phyloP scores from a whole-genome alignment of 2,113 vertebrate genomes.

The Otolemur garnettii region DNA sequence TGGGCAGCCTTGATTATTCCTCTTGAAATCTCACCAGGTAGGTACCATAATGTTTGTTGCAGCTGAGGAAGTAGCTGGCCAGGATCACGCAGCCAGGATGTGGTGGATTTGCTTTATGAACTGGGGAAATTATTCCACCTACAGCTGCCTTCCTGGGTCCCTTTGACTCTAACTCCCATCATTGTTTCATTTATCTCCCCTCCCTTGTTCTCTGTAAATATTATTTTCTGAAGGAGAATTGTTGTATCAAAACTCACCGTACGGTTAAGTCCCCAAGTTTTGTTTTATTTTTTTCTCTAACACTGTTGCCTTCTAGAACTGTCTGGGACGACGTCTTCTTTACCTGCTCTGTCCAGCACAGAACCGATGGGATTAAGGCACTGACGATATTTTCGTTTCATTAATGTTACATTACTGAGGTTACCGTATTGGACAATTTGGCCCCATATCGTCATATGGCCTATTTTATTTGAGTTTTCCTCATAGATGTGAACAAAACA shows the following conservation, averaged over 20 bases:
- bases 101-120: background rate
- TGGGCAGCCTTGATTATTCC: too few species aligned
- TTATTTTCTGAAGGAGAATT: background rate
- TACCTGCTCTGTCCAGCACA: accelerated
- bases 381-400: background rate
- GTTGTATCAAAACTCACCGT: background rate
- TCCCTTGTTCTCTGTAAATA: background rate
- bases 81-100: background rate
- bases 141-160: background rate
- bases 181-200: accelerated
- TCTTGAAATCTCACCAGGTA: slow-evolving; percentile 66
- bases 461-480: background rate
- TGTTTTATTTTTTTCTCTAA: background rate
- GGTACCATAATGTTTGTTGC: slow-evolving; percentile 48
- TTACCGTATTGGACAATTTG: background rate
- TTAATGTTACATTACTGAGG: background rate
- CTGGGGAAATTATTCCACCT: background rate
- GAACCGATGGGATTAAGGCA: background rate
- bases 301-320: accelerated
- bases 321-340: background rate
- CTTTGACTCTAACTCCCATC: background rate
- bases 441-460: background rate
- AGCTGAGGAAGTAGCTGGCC: background rate
- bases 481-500: background rate
- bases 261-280: background rate